Base-by-base conservation (phyloP, 2,797 vertebrate genomes). In the Pseudochirops cupreus region DNA sequence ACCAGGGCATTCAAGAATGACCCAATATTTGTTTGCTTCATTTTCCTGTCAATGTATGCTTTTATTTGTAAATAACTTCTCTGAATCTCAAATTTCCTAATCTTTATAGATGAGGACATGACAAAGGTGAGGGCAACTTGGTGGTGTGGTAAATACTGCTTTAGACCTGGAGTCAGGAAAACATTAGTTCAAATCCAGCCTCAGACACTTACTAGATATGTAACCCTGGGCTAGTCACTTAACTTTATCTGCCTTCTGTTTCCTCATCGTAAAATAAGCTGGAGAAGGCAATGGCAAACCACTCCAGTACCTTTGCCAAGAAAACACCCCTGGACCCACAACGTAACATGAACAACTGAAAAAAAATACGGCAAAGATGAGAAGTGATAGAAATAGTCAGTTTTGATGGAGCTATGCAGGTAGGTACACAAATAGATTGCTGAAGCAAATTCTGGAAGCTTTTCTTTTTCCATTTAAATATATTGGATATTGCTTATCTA, bases 21-120 rank as follows among this genome's bases (percentile, higher is more conserved):
- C 53, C 16, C 92, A 95, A 92, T 93, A 91, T 58, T 50, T 96
- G 39, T 62, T 26, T 95, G 91, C 94, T 92, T 92, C 59, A 93
- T 52, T 94, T 95, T 92, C 26, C 53, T 94, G 7, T 93, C 26
- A 46, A 93, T 92, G 90, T 53, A 93, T 95, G 87, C 87, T 56
- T 95, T 92, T 93, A 74, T 97, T 82, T 96, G 50, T 57, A 74
- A 74, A 39, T 74, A 39, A 74, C 6, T 74, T 74, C n/a, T 74
- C 67, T 74, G 67, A 74, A 6, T 39, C 67, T 74, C n/a, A 39
- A 46, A n/a, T 87, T 87, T 87, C 74, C 74, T 87, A 46, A 82
- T 82, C 26, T 46, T 39, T 39, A 87, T 46, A 87, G 10, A 87
- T 50, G 10, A 26, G 39, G 39, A 33, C 26, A 50, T 87, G 74